These are phyloP conservation scores for Tridacna gigas DNA, from an alignment of 2,888 invertebrate genomes.

Conservation along the genomic window DNA sequence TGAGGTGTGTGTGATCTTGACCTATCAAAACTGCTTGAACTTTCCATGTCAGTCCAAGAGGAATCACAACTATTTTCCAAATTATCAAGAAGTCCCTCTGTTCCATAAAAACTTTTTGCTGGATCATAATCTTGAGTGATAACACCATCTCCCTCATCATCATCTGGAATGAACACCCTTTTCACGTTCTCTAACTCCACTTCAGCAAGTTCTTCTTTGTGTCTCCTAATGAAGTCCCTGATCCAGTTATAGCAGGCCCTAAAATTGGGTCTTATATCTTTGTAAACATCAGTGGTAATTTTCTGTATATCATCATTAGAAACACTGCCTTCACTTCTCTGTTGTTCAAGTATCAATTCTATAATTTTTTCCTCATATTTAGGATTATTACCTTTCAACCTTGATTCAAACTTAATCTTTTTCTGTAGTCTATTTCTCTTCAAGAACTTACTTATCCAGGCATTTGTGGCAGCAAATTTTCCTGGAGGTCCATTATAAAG, in stretches of 20 bases:
- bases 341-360: constrained; percentile 53
- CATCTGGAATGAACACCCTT: constrained; percentile 60
- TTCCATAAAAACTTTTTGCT: constrained; percentile 23
- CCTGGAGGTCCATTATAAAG: constrained; percentile 54
- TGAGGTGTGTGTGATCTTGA: constrained; percentile 36
- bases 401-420: constrained; percentile 55
- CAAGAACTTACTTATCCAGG: constrained; percentile 59
- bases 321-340: constrained; percentile 59
- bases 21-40: constrained; percentile 34
- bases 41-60: constrained; percentile 56
- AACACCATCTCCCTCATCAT: constrained; percentile 52
- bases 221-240: constrained; percentile 57
- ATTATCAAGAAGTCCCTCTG: constrained; percentile 28
- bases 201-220: constrained; percentile 46
- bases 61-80: constrained; percentile 41
- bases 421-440: constrained; percentile 52
- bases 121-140: constrained; percentile 54
- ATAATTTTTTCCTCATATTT: constrained; percentile 60
- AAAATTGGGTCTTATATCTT: constrained; percentile 62
- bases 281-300: constrained; percentile 57
- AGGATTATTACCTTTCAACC: constrained; percentile 58
- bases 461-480: constrained; percentile 63
- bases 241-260: constrained; percentile 65
- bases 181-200: constrained; percentile 65
- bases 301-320: constrained; percentile 63